Evolutionary conservation across 2,113 vertebrate genomes (phyloP).

Genomic region (Equus przewalskii): DNA sequence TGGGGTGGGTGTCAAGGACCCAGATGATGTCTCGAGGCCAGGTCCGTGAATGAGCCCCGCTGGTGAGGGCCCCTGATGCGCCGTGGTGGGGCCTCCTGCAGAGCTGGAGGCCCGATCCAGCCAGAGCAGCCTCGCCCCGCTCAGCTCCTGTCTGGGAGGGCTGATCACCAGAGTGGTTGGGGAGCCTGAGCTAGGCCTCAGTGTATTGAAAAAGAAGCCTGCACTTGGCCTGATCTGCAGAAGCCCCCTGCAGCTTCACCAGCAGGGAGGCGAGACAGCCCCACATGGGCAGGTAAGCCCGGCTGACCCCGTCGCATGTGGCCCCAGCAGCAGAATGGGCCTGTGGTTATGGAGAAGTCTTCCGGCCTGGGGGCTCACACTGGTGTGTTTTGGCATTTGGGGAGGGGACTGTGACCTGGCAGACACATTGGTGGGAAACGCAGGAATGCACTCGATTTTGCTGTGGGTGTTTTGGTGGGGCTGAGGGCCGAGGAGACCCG

Average conservation of each 20-base stretch:
- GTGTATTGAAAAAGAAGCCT: not conserved
- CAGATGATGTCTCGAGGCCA: not conserved
- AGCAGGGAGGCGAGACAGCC: not conserved
- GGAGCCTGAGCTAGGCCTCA: not conserved
- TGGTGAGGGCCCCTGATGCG: not conserved
- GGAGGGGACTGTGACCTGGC: not conserved
- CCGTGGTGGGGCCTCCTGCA: not conserved
- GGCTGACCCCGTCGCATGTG: not conserved
- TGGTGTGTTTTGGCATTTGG: not conserved
- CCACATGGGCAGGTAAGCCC: not conserved
- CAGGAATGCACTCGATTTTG: not conserved
- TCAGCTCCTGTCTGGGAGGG: not conserved
- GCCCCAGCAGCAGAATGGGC: not conserved
- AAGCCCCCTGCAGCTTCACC: too few relatives aligned
- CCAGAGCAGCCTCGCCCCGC: not conserved
- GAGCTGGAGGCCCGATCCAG: not conserved
- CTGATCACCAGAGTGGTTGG: not conserved
- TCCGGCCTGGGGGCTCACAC: fast-evolving
- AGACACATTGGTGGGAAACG: not conserved
- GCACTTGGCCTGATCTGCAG: not conserved
- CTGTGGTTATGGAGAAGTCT: not conserved
- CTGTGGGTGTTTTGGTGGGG: not conserved
- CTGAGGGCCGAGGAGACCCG: not conserved
- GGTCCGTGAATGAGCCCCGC: fast-evolving
- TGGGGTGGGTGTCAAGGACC: too few relatives aligned